Evolutionary conservation across 2,888 invertebrate species (phyloP).

Genomic region (Stratiomys singularior): DNA sequence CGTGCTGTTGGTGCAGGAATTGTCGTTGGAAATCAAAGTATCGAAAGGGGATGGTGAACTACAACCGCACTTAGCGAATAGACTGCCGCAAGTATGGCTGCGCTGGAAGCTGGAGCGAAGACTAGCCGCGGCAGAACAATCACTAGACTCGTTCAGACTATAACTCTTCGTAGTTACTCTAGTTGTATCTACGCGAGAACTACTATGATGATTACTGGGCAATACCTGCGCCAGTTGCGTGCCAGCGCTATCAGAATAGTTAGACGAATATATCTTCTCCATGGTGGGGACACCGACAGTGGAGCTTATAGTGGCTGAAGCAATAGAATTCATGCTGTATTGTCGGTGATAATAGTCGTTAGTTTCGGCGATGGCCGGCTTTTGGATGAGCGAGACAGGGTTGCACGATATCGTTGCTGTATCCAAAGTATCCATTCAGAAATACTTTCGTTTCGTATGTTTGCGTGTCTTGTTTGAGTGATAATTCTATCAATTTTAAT

Average conservation of each 20-base stretch:
- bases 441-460: not conserved
- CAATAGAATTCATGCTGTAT: conserved; percentile 22
- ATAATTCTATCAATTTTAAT: conserved; percentile 27
- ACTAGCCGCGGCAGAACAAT: conserved; percentile 46
- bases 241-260: conserved; percentile 18
- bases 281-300: conserved; percentile 16
- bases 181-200: not conserved
- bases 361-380: not conserved
- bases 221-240: conserved; percentile 30
- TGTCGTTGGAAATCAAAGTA: conserved; percentile 17
- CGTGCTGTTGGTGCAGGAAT: not conserved
- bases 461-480: conserved; percentile 24
- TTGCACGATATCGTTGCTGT: not conserved
- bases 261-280: conserved; percentile 25
- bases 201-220: not conserved
- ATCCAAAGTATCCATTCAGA: conserved; percentile 38
- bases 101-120: conserved; percentile 58
- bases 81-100: conserved; percentile 61
- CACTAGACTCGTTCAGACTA: conserved; percentile 12
- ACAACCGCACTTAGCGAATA: conserved; percentile 61
- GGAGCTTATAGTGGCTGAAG: conserved; percentile 17
- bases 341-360: conserved; percentile 16
- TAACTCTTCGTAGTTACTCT: not conserved
- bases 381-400: conserved; percentile 15
- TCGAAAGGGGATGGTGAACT: conserved; percentile 50